Evolutionary conservation across 2,113 vertebrate species (phyloP).

Genomic region (Oreotragus oreotragus): DNA sequence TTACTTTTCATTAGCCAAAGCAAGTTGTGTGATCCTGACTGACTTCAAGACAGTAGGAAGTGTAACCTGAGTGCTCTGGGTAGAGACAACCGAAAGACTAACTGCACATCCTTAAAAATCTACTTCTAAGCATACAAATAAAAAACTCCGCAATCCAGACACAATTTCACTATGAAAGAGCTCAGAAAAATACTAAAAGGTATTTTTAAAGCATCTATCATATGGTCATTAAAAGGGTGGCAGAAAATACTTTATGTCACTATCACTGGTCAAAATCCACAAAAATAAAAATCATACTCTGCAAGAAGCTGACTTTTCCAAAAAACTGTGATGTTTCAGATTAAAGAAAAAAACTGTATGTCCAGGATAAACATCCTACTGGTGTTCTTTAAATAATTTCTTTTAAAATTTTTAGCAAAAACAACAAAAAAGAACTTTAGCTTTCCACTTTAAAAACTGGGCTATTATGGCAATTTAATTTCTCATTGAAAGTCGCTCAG

Average conservation of each 20-base stretch:
- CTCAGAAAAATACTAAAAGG: background rate
- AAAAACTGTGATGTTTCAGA: background rate
- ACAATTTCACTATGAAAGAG: background rate
- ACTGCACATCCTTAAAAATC: background rate
- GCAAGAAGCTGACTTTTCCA: background rate
- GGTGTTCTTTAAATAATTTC: background rate
- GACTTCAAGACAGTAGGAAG: background rate
- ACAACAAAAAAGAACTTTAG: background rate
- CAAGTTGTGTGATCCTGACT: background rate
- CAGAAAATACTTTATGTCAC: background rate
- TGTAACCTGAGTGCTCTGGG: background rate
- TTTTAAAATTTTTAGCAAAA: background rate
- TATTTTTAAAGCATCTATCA: background rate
- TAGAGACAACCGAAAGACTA: background rate
- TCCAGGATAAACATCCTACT: background rate
- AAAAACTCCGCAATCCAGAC: background rate
- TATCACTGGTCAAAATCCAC: background rate
- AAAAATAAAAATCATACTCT: background rate
- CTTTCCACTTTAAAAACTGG: background rate
- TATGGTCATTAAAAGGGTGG: background rate
- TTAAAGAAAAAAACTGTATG: background rate
- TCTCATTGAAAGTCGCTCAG: background rate
- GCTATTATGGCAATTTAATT: background rate
- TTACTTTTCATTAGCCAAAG: background rate
- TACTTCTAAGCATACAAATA: background rate